These are phyloP conservation scores for Elgaria multicarinata DNA, from an alignment of 2,113 vertebrate species.

Conservation along the genomic window DNA sequence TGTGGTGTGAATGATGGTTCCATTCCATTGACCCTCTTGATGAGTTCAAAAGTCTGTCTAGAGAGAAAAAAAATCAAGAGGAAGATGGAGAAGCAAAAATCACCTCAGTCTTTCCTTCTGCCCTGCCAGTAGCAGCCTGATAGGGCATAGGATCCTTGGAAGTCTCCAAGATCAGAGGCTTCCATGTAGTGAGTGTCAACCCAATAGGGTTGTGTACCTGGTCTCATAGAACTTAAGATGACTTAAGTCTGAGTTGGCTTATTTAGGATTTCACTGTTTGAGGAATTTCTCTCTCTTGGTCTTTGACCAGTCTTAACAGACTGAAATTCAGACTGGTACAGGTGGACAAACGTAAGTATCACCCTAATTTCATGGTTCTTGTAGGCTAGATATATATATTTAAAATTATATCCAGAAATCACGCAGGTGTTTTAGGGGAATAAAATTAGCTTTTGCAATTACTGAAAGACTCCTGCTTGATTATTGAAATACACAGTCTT, in stretches of 20 bases:
- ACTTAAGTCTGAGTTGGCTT: no score
- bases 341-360: not conserved
- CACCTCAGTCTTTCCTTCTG: no score
- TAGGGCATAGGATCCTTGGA: no score
- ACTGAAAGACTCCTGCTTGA: slow-evolving; percentile 70
- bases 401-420: not conserved
- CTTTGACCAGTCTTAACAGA: not conserved
- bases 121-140: no score
- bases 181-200: no score
- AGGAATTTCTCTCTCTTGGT: not conserved
- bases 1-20: not conserved
- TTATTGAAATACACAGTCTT: slow-evolving; percentile 75
- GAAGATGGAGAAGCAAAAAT: no score
- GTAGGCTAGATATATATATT: not conserved
- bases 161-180: no score
- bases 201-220: no score
- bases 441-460: slow-evolving; percentile 63
- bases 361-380: not conserved
- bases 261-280: not conserved
- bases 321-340: not conserved
- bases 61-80: no score
- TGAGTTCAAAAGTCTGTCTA: no score
- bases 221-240: not conserved
- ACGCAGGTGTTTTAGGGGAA: slow-evolving; percentile 32
- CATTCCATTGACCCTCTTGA: no score